Evolutionary conservation across 2,797 vertebrate genomes (phyloP).

Genomic region (Crossoptilon crossoptilon): DNA sequence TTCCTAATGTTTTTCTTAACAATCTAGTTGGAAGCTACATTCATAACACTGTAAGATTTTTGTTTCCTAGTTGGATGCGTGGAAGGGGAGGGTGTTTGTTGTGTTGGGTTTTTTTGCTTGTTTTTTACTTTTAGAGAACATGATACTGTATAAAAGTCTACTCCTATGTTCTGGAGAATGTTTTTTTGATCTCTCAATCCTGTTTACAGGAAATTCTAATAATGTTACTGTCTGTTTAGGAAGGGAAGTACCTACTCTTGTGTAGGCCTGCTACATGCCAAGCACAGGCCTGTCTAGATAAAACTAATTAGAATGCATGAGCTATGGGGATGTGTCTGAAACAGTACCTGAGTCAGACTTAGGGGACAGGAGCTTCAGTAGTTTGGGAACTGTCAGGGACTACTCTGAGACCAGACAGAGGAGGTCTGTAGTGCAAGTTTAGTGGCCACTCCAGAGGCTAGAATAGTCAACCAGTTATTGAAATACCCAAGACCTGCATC

Average conservation of each 20-base stretch:
- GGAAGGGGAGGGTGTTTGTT: background rate
- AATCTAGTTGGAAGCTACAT: background rate
- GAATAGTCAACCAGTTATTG: background rate
- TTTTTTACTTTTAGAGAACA: background rate
- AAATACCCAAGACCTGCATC: background rate
- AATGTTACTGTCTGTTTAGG: background rate
- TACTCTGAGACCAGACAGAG: background rate
- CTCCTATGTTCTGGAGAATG: background rate
- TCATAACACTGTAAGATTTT: background rate
- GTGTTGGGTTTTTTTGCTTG: too few species aligned
- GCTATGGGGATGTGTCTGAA: background rate
- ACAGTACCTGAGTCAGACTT: fast-evolving
- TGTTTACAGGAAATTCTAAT: background rate
- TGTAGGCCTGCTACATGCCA: background rate
- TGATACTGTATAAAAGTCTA: background rate
- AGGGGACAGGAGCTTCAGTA: fast-evolving
- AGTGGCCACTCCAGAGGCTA: background rate
- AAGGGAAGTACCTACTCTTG: background rate
- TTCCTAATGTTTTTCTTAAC: background rate
- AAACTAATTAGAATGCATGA: background rate
- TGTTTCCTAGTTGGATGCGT: background rate
- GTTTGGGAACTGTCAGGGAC: background rate
- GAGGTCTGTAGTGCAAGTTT: background rate
- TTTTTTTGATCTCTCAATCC: background rate
- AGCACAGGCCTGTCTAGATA: background rate